Percentiles rank a stretch among this genome's conserved stretches.
phyloP scores from a whole-genome alignment of 2,113 vertebrate genomes.

The Syrmaticus mikado region DNA sequence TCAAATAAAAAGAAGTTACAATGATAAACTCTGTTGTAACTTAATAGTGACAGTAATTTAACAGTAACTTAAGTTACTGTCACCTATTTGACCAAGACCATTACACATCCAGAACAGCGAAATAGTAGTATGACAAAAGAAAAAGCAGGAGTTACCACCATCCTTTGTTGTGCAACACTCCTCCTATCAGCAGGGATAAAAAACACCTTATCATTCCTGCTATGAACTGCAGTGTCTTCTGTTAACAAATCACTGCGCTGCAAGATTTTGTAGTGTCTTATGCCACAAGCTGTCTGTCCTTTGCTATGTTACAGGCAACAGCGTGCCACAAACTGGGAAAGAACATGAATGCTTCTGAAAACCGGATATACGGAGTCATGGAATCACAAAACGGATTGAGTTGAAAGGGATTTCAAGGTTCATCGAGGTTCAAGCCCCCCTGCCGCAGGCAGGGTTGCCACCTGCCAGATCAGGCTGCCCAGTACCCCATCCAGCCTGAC shows the following conservation, averaged over 20 bases:
- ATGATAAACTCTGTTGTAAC: accelerated
- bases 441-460: too few relatives aligned
- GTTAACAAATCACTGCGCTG: accelerated
- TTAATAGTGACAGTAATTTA: too few relatives aligned
- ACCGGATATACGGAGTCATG: accelerated
- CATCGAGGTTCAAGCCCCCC: too few relatives aligned
- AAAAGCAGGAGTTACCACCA: not conserved
- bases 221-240: accelerated
- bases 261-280: accelerated
- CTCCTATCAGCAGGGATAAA: accelerated
- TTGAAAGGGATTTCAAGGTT: too few relatives aligned
- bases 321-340: accelerated
- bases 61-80: too few relatives aligned
- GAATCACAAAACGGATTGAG: too few relatives aligned
- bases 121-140: accelerated
- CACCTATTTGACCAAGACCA: accelerated
- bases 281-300: accelerated
- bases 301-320: accelerated
- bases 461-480: too few relatives aligned
- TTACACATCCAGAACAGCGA: not conserved
- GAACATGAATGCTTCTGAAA: accelerated
- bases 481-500: too few relatives aligned
- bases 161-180: accelerated
- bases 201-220: not conserved
- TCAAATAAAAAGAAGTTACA: accelerated